A percentile compares a stretch with the other conserved stretches of the same genome.
Conservation (phyloP, 1,140 invertebrate species). For the Cyclargus thomasi region DNA sequence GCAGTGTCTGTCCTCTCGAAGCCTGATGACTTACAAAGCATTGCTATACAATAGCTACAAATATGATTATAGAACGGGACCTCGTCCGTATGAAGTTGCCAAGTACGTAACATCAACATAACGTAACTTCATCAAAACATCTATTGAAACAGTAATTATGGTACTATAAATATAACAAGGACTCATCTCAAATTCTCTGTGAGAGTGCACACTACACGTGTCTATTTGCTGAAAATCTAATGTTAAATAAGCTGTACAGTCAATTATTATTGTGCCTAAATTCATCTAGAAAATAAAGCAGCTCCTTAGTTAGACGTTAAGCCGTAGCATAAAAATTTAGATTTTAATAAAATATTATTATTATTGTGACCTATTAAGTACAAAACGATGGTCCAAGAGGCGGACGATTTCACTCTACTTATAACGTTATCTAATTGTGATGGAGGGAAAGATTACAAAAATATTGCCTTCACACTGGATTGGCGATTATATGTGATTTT, state of each 20-base stretch:
- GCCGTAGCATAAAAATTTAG: neutral
- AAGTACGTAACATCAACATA: neutral
- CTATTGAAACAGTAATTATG: neutral
- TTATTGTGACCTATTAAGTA: constrained; percentile 1
- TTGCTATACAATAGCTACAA: neutral
- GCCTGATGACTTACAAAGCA: neutral
- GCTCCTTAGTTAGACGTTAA: no score
- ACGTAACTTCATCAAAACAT: neutral
- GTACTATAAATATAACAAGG: neutral
- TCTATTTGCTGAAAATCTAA: no score
- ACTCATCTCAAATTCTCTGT: neutral
- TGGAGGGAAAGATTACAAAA: constrained; percentile 4
- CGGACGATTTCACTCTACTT: constrained; percentile 7
- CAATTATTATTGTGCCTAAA: no score
- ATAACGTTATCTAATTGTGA: neutral
- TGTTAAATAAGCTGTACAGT: no score
- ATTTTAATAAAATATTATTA: neutral
- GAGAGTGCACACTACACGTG: no score
- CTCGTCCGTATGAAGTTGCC: neutral
- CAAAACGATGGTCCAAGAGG: constrained; percentile 3
- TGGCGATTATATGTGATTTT: neutral
- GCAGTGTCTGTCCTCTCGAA: neutral
- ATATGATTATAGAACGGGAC: neutral
- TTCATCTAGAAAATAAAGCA: no score
- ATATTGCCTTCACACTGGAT: neutral